phyloP scores from a whole-genome alignment of 2,113 vertebrate species.

The Myotis davidii region DNA sequence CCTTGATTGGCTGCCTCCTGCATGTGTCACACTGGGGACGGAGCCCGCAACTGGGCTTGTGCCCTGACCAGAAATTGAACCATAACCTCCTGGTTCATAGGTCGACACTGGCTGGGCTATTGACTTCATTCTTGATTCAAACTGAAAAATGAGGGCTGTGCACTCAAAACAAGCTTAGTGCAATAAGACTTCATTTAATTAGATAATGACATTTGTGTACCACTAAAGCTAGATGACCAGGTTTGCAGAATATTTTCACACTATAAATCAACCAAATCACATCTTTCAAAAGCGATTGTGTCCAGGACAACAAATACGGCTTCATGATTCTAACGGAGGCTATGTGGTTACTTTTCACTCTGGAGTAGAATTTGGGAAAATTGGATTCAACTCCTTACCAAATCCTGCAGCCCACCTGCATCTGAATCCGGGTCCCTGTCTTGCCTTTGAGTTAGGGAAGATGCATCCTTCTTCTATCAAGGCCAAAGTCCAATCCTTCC shows the following conservation, averaged over 20 bases:
- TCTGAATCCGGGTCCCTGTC: not conserved
- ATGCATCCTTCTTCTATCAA: not conserved
- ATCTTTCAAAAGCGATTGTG: not conserved
- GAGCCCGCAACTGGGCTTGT: too few relatives aligned
- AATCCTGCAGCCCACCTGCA: not conserved
- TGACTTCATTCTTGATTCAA: slow-evolving; percentile 5
- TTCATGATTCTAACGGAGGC: not conserved
- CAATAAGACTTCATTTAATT: not conserved
- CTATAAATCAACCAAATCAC: not conserved
- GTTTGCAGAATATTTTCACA: not conserved
- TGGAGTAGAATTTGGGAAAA: not conserved
- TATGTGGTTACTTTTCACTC: not conserved
- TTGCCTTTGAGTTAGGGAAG: not conserved
- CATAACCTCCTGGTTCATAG: too few relatives aligned
- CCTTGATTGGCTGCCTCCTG: too few relatives aligned
- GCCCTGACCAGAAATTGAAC: too few relatives aligned
- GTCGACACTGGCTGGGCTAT: too few relatives aligned
- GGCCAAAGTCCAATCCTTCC: not conserved
- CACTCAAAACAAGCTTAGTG: not conserved
- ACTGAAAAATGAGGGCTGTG: not conserved
- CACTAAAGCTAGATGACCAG: not conserved
- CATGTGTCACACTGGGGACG: too few relatives aligned
- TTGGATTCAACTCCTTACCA: not conserved
- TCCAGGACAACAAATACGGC: not conserved
- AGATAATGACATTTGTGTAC: not conserved